Evolutionary conservation across 1,140 invertebrate species (phyloP), one percentile per base, ranked within the genome.

Genomic region (Anoplolepis gracilipes): DNA sequence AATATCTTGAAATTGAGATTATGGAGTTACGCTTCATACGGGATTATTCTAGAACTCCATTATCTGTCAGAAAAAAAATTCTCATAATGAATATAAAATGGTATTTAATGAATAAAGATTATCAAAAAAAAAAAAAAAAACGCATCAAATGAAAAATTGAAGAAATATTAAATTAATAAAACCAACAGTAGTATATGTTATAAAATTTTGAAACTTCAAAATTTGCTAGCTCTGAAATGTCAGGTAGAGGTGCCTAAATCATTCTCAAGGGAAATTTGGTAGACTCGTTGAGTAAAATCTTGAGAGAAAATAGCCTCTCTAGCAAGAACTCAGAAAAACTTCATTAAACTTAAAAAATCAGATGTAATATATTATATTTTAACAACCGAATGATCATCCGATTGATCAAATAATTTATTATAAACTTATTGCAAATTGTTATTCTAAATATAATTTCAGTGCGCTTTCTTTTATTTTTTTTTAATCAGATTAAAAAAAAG

Each of bases 221-320:
- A 67, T 78, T 36, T 65, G 8, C 42, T 64, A 65, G 10, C 19
- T n/a, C n/a, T 16, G 25, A 25, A 76, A 19, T 76, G 61, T 22
- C 42, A 78, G 13, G 1, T 16, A 53, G n/a, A 78, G 13, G 64
- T 46, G 22, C 28, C 3, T 78, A 28, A 70, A 65, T 28, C 19
- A 49, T 65, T 30, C 28, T 78, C 42, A 53, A 67, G 61, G n/a
- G 13, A 78, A 67, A 65, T 53, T 78, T 78, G 10, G 57, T 22
- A 13, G 28, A 65, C 16, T 65, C 11, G n/a, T 78, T 39, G 62
- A 53, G n/a, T 64, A 4, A 78, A 22, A 79, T 79, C 22, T 69
- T 39, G 22, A 25, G 28, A 69, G 33, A 79, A 69, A 79, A 57
- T 81, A 5, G 46, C n/a, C 4, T 33, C 42, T 70, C 16, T 16